A percentile compares a stretch with the other conserved stretches of the same genome.
Conservation (phyloP, 2,113 vertebrate genomes). For the Hyaena hyaena region DNA sequence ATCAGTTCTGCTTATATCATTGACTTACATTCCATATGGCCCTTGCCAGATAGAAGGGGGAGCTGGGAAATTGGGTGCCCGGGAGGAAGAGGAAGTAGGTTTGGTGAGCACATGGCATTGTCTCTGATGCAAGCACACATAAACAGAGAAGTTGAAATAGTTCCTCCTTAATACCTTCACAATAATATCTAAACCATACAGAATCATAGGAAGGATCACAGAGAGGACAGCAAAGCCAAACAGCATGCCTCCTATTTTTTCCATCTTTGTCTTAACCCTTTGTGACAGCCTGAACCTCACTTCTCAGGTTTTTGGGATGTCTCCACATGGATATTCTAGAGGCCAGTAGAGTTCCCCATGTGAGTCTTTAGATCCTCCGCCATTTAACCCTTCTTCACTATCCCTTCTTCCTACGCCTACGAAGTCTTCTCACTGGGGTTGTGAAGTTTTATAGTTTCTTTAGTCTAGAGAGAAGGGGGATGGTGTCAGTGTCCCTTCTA, state of each 20-base stretch:
- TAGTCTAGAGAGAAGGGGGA: not conserved
- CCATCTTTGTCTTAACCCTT: not conserved
- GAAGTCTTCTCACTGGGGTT: not conserved
- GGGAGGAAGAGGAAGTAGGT: not conserved
- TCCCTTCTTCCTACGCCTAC: not conserved
- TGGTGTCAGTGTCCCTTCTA: not conserved
- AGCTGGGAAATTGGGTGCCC: not conserved
- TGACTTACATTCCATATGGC: not conserved
- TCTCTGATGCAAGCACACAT: not conserved
- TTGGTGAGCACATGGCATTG: not conserved
- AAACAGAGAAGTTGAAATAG: not conserved
- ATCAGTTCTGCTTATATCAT: not conserved
- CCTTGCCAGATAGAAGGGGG: not conserved
- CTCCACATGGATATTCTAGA: not conserved
- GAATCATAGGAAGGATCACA: not conserved
- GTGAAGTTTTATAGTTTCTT: not conserved
- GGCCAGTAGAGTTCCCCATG: not conserved
- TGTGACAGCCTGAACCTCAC: not conserved
- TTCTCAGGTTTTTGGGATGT: conserved; percentile 6
- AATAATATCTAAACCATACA: not conserved
- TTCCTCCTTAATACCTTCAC: not conserved
- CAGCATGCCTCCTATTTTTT: not conserved
- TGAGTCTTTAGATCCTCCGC: not conserved
- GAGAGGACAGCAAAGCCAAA: not conserved
- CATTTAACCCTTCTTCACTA: not conserved